Base-by-base conservation (phyloP, 37 sponge, comb jelly and placozoan species). In the Lycopodina hypogea region DNA sequence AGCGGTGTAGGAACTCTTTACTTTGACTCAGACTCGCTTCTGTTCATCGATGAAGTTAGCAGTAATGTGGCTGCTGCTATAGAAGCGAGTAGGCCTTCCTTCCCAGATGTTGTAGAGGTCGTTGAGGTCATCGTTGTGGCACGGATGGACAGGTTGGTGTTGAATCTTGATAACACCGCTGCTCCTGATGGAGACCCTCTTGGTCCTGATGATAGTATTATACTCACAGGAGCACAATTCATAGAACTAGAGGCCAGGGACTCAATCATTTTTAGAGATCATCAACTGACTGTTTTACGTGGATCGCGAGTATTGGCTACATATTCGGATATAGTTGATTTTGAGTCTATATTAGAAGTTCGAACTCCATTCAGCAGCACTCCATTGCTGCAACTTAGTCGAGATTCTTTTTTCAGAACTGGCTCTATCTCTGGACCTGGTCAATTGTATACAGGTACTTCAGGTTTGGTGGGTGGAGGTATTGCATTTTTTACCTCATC, bases 161-260 rank as follows among this genome's bases (percentile, higher is more conserved):
- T 70, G 70, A 70, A 70, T n/a, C 30, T 41, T 70, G 70, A 70
- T 41, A 42, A 70, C 42, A 70, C 70, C 12, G 45, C 39, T 41
- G 45, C 45, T 26, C 70, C 70, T 21, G 70, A 70, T 42, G 45
- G 45, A 21, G 45, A 41, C 2, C 26, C 70, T 41, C 23, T 41
- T n/a, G 1, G 45, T 24, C n/a, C 11, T 15, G 70, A 70, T 41
- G 42, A 41, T 42, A 15, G 42, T 23, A 70, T 70, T 42, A 9
- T 1, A 2, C 26, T 70, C 1, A 70, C 70, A 18, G 70, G 70
- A 9, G 33, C 70, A 15, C 18, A 29, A 14, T 34, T 32, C 66
- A 65, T 29, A 12, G 30, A 29, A 24, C 30, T 65, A 7, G 11
- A 29, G 7, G 4, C 34, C 30, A 2, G 59, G 4, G 59, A 58